Evolutionary conservation across 53 echinoderm and acorn worm genomes (phyloP), one percentile per base, ranked within the genome.

Genomic region (Hippasteria phrygiana): DNA sequence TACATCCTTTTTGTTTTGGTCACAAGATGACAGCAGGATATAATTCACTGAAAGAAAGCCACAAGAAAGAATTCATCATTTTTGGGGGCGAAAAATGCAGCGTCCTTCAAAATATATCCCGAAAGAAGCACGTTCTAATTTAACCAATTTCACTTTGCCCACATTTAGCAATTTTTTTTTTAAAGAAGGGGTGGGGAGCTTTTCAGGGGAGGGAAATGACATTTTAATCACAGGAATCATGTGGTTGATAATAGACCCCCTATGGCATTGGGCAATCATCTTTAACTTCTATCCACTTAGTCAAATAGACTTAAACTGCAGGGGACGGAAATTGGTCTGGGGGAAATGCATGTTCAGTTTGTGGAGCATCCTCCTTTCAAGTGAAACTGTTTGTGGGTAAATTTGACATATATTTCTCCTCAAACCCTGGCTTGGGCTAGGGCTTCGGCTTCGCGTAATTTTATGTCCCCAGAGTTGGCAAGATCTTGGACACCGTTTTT

Each of bases 121-220:
- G 45, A 36, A 62, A 20, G 13, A 39, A 28, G 56, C 88, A 73
- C 65, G 78, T 62, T 75, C 72, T 80, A 80, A 71, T 48, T 82
- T 39, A 35, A 78, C 31, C 54, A 53, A 89, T 51, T 77, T 28
- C 33, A 73, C 46, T 89, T 65, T 80, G 34, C 31, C 37, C 63
- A 65, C 37, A 77, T 28, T 80, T 78, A 24, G 26, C 6, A 35
- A 74, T 73, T 24, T 32, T 24, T 66, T 67, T 37, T 42, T 1
- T 73, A 71, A 42, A 20, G 4, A 33, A 33, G 20, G 34, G n/a
- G 17, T n/a, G 14, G n/a, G n/a, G n/a, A n/a, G n/a, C n/a, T n/a
- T n/a, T n/a, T n/a, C n/a, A 59, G 59, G 20, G 59, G 59, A 26
- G 26, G 59, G 7, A 59, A 26, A 26, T 18, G 20, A 59, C 59